These are phyloP conservation scores for Epizoanthus rinbou DNA, from an alignment of 92 coral and sea anemone genomes.

Conservation along the genomic window DNA sequence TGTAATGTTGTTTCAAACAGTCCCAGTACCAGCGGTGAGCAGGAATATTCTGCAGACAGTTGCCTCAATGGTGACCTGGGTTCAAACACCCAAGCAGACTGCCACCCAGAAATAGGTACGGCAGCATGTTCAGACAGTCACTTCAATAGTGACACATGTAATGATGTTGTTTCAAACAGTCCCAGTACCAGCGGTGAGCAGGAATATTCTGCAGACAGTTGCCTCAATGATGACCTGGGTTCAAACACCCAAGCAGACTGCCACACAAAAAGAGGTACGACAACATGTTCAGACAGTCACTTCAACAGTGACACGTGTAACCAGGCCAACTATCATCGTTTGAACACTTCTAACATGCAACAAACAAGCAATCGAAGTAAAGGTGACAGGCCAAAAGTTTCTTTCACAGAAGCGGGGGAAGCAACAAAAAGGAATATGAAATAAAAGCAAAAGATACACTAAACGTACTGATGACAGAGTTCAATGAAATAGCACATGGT, in stretches of 20 bases:
- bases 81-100: neutral
- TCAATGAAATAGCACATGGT: too few relatives aligned
- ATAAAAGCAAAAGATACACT: neutral
- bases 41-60: neutral
- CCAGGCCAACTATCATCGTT: neutral
- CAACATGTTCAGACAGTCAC: neutral
- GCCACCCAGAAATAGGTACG: neutral
- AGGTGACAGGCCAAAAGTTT: too few relatives aligned
- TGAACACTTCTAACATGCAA: too few relatives aligned
- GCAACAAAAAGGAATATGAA: neutral
- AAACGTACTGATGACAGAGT: neutral
- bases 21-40: neutral
- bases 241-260: neutral
- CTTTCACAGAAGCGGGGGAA: neutral
- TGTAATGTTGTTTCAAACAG: neutral
- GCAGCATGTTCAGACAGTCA: neutral
- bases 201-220: slow-evolving; percentile 6
- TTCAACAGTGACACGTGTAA: neutral
- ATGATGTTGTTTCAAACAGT: too few relatives aligned
- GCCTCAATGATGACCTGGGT: neutral
- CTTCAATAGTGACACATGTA: neutral
- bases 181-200: too few relatives aligned
- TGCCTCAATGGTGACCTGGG: neutral
- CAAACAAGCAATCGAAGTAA: too few relatives aligned
- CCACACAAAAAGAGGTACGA: neutral